Conservation (phyloP, 2,113 vertebrate species). For the Caranx melampygus region DNA sequence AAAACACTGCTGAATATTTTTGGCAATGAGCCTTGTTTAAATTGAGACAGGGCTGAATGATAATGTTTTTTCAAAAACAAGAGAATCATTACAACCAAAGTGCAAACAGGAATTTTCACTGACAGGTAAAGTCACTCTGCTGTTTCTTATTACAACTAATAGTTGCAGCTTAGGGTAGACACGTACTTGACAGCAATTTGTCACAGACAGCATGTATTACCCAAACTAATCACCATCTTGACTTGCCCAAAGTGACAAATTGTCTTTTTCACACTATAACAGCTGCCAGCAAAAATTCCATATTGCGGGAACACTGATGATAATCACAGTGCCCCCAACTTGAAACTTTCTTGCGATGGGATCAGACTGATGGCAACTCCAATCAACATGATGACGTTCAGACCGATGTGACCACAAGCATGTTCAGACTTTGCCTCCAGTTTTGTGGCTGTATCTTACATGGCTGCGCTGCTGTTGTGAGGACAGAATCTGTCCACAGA, state of each 20-base stretch:
- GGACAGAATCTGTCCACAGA: too few species aligned
- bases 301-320: neutral
- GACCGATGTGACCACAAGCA: too few species aligned
- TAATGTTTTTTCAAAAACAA: neutral
- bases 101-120: neutral
- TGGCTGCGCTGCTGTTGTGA: too few species aligned
- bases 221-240: neutral
- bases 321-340: neutral
- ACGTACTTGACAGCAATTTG: neutral
- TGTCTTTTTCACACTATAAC: neutral
- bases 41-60: neutral
- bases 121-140: neutral
- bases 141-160: neutral
- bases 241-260: conserved; percentile 2
- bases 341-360: too few species aligned
- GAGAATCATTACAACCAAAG: neutral
- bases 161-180: neutral
- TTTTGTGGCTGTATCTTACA: too few species aligned
- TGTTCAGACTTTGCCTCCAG: too few species aligned
- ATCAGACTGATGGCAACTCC: too few species aligned
- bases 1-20: neutral
- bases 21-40: neutral
- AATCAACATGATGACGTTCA: too few species aligned
- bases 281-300: neutral
- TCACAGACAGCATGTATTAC: neutral